Evolutionary conservation across 2,113 vertebrate genomes (phyloP).

Genomic region (Trematocara variabile): DNA sequence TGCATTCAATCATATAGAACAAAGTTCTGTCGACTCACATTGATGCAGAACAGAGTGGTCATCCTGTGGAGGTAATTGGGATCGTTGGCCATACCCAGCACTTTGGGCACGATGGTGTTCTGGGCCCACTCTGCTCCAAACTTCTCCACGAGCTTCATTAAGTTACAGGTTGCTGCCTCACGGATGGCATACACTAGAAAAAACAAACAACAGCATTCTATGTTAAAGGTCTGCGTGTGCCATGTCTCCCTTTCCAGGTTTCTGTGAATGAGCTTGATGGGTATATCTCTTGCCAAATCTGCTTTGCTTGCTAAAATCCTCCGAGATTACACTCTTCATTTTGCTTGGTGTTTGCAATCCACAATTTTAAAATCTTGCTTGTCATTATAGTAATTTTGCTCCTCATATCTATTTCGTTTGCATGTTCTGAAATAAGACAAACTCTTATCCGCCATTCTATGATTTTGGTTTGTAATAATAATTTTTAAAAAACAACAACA

Average conservation of each 20-base stretch:
- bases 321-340: background rate
- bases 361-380: background rate
- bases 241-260: background rate
- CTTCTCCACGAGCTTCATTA: slow-evolving; percentile 89
- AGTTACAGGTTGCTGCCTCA: slow-evolving; percentile 86
- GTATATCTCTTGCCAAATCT: background rate
- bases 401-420: background rate
- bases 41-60: slow-evolving; percentile 92
- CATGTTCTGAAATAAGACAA: background rate
- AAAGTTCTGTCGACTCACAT: slow-evolving; percentile 69
- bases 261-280: background rate
- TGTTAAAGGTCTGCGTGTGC: background rate
- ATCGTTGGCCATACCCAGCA: slow-evolving; percentile 87
- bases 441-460: background rate
- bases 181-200: slow-evolving; percentile 83
- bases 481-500: no score
- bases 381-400: background rate
- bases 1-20: background rate
- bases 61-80: slow-evolving; percentile 91
- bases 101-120: slow-evolving; percentile 88
- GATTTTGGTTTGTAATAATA: no score
- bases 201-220: background rate
- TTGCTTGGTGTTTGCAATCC: background rate
- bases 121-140: slow-evolving; percentile 90
- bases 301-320: background rate